These are phyloP conservation scores for Pygathrix nemaeus DNA, from an alignment of 2,113 vertebrate species.

Conservation along the genomic window DNA sequence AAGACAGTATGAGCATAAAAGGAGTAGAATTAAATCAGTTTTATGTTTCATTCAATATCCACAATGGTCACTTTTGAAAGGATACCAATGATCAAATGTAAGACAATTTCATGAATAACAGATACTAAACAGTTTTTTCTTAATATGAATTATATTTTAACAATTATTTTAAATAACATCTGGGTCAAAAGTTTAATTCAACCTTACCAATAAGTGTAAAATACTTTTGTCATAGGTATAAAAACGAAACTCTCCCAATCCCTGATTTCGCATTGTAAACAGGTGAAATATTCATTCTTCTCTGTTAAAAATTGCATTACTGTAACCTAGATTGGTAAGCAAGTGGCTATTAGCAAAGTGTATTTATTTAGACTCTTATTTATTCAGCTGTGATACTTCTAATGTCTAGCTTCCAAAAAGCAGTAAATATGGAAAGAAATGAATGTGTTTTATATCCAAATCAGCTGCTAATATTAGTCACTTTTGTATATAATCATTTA, in stretches of 20 bases:
- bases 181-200: constrained; percentile 20
- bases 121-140: neutral
- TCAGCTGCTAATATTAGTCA: neutral
- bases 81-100: constrained; percentile 12
- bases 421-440: constrained; percentile 43
- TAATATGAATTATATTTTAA: neutral
- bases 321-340: neutral
- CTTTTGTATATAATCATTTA: neutral
- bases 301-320: constrained; percentile 25
- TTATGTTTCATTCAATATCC: neutral
- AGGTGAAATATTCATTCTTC: neutral
- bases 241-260: neutral
- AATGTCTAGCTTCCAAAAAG: neutral
- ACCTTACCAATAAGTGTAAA: constrained; percentile 11
- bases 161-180: constrained; percentile 10
- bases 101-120: constrained; percentile 21
- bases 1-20: neutral
- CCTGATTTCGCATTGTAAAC: neutral
- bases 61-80: neutral
- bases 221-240: neutral
- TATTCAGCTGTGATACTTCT: neutral
- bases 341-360: neutral
- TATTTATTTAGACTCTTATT: neutral
- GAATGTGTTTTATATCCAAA: neutral
- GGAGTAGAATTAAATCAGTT: neutral